Conservation (phyloP, 1,140 invertebrate species). For the Phymastichus coffea region DNA sequence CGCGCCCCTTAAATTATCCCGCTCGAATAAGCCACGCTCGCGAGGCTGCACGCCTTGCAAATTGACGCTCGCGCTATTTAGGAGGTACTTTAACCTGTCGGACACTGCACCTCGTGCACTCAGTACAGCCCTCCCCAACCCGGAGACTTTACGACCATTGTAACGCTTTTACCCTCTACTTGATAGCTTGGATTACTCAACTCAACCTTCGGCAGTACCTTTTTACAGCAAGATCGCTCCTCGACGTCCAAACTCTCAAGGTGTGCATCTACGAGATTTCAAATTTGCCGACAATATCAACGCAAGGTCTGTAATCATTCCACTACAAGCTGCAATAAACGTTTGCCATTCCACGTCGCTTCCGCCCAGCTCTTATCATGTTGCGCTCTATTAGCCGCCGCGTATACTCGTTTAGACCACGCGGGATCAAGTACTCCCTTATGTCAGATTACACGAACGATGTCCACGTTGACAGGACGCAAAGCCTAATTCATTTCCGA, state of each 20-base stretch:
- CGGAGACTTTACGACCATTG: too few relatives aligned
- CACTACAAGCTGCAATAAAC: too few relatives aligned
- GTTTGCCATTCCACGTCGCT: too few relatives aligned
- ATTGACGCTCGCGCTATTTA: background rate
- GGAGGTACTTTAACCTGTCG: background rate
- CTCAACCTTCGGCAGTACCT: too few relatives aligned
- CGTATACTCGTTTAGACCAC: too few relatives aligned
- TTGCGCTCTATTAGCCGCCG: background rate
- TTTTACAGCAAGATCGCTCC: background rate
- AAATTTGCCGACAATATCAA: too few relatives aligned
- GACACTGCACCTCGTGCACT: too few relatives aligned
- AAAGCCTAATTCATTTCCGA: conserved; percentile 29
- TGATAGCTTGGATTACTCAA: too few relatives aligned
- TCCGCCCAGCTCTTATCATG: conserved; percentile 1
- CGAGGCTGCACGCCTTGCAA: background rate
- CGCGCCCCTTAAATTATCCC: conserved; percentile 30
- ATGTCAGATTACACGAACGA: conserved; percentile 16
- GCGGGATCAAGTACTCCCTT: conserved; percentile 17
- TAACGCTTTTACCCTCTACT: too few relatives aligned
- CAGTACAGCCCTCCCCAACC: too few relatives aligned
- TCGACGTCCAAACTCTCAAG: background rate
- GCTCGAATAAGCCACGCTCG: conserved; percentile 32
- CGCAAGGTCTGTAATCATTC: too few relatives aligned
- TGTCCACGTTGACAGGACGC: conserved; percentile 1
- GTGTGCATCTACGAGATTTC: background rate